Evolutionary conservation across 2,888 invertebrate genomes (phyloP).

Genomic region (Drosophila conformis): DNA sequence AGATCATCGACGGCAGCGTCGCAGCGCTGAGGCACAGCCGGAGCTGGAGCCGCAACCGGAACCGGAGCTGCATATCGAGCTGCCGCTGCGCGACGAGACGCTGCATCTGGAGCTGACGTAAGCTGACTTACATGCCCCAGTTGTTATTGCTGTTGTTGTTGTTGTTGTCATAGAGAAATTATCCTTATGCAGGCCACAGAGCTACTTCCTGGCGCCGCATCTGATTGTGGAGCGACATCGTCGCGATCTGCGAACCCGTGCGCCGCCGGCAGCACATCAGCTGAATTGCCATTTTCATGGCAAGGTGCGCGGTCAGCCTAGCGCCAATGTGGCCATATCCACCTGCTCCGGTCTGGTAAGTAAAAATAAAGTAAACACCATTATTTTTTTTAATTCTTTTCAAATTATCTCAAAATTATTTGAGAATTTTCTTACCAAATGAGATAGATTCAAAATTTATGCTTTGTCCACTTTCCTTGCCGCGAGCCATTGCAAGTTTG

Average conservation of each 20-base stretch:
- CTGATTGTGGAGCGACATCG: slow-evolving; percentile 90
- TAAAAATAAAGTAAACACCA: slow-evolving; percentile 36
- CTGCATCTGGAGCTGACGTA: slow-evolving; percentile 84
- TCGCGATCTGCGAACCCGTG: slow-evolving; percentile 86
- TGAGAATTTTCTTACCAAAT: neutral
- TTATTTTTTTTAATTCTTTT: neutral
- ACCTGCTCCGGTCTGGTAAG: slow-evolving; percentile 94
- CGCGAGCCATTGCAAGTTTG: slow-evolving; percentile 17
- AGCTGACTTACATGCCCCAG: slow-evolving; percentile 45
- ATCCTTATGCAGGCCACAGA: slow-evolving; percentile 87
- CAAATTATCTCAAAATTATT: neutral
- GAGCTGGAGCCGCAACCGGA: slow-evolving; percentile 26
- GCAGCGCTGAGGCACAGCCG: slow-evolving; percentile 34
- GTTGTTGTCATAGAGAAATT: slow-evolving; percentile 4
- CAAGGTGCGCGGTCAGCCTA: slow-evolving; percentile 88
- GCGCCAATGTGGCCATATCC: slow-evolving; percentile 91
- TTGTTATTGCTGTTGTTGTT: neutral
- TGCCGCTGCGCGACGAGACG: slow-evolving; percentile 76
- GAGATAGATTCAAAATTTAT: neutral
- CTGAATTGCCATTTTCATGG: slow-evolving; percentile 93
- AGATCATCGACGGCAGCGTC: slow-evolving; percentile 69
- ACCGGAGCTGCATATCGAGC: slow-evolving; percentile 57
- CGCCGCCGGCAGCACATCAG: slow-evolving; percentile 65
- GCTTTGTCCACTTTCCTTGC: neutral
- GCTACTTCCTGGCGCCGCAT: slow-evolving; percentile 89